phyloP scores from a whole-genome alignment of 2,797 vertebrate genomes.

The Sternotherus odoratus region DNA sequence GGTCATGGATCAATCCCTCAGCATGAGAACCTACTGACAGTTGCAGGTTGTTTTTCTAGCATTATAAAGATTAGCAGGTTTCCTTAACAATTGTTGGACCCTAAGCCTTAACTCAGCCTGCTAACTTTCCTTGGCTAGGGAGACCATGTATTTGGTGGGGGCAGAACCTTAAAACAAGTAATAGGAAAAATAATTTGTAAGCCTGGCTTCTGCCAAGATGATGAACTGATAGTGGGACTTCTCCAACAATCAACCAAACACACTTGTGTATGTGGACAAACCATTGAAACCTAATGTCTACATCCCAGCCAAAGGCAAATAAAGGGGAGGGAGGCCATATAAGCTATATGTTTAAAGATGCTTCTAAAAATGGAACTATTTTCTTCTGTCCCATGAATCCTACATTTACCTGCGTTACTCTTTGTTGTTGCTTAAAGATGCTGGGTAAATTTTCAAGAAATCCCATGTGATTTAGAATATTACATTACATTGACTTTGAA shows the following conservation, averaged over 20 bases:
- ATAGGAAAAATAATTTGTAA: neutral
- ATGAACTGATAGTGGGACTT: neutral
- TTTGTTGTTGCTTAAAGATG: neutral
- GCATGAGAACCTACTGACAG: neutral
- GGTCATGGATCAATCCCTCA: neutral
- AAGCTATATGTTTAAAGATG: accelerated
- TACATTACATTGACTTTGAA: neutral
- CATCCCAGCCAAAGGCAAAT: neutral
- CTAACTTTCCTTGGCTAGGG: neutral
- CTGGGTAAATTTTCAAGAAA: neutral
- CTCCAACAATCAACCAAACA: neutral
- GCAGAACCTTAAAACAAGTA: neutral
- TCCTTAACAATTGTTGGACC: neutral
- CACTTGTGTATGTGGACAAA: neutral
- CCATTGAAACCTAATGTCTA: neutral
- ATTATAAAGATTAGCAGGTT: neutral
- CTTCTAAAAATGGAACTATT: neutral
- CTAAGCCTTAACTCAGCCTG: neutral
- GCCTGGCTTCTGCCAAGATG: conserved; percentile 1
- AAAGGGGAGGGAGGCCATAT: neutral
- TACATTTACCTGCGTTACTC: neutral
- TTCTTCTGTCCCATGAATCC: neutral
- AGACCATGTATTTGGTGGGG: neutral
- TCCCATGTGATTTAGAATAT: neutral
- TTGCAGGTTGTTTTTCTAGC: neutral